These are phyloP conservation scores for Austrofundulus limnaeus DNA, from an alignment of 2,113 vertebrate species.

Conservation along the genomic window DNA sequence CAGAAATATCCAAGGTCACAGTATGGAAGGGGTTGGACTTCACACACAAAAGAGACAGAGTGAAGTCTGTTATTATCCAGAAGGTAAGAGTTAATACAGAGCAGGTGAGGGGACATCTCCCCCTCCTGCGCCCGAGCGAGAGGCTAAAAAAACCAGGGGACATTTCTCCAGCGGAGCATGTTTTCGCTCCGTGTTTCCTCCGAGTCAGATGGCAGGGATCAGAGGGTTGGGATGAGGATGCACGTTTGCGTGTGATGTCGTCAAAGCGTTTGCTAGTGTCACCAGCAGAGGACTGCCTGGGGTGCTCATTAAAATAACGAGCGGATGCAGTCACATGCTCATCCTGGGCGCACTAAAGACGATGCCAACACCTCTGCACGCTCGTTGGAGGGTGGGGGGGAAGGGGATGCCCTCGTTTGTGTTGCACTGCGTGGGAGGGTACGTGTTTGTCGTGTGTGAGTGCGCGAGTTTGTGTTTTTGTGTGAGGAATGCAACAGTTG, in stretches of 20 bases:
- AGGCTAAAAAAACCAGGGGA: conserved; percentile 53
- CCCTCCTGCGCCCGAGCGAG: conserved; percentile 26
- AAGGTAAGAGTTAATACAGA: conserved; percentile 41
- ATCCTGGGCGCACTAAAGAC: conserved; percentile 65
- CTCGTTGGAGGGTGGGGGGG: conserved; percentile 62
- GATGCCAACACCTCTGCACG: conserved; percentile 76
- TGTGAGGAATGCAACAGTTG: conserved; percentile 70
- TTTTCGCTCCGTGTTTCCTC: conserved; percentile 47
- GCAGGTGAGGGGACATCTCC: conserved; percentile 62
- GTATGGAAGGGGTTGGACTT: conserved; percentile 5
- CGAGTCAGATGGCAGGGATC: conserved; percentile 75
- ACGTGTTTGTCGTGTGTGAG: conserved; percentile 43
- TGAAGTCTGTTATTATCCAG: conserved; percentile 40
- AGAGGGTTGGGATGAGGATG: conserved; percentile 72
- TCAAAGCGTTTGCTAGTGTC: conserved; percentile 69
- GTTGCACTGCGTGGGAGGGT: conserved; percentile 65
- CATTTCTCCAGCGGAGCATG: conserved; percentile 54
- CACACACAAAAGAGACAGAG: conserved; percentile 6
- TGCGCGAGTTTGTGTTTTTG: conserved; percentile 42
- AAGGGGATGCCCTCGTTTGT: conserved; percentile 66
- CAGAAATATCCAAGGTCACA: conserved; percentile 18
- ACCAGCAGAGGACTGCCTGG: conserved; percentile 74
- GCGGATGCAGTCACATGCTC: conserved; percentile 70
- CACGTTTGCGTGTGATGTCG: conserved; percentile 74
- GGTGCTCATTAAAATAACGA: conserved; percentile 83